Conservation (phyloP, 2,888 invertebrate genomes). For the Eristalis tenax region DNA sequence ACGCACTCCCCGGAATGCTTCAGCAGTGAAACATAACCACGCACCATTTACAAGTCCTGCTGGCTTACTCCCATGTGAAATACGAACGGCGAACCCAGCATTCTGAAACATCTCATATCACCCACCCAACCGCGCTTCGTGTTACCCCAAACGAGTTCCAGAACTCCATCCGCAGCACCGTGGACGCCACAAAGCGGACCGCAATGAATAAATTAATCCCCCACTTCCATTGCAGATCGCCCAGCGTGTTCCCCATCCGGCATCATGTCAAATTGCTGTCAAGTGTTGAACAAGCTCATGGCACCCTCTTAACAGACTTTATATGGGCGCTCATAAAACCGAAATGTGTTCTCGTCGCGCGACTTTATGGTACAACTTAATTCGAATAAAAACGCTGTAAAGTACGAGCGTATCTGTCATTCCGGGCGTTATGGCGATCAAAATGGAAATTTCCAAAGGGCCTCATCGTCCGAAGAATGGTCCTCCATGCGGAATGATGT, state of each 20-base stretch:
- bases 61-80: not conserved
- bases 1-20: no score
- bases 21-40: no score
- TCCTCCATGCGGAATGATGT: not conserved
- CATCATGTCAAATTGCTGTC: conserved; percentile 21
- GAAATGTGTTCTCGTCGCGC: conserved; percentile 10
- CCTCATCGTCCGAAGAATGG: not conserved
- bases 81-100: not conserved
- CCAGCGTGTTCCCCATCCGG: conserved; percentile 25
- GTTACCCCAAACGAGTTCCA: not conserved
- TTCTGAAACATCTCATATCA: not conserved
- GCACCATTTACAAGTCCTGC: not conserved
- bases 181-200: not conserved
- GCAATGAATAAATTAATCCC: conserved; percentile 16
- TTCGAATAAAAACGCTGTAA: conserved; percentile 12
- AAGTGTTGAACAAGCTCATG: conserved; percentile 17
- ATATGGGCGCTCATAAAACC: conserved; percentile 16
- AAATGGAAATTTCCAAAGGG: conserved; percentile 15
- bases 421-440: conserved; percentile 6
- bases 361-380: conserved; percentile 20
- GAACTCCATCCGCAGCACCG: not conserved
- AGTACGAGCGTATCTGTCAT: conserved; percentile 9
- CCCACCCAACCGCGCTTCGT: not conserved
- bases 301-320: conserved; percentile 26
- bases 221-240: not conserved